Evolutionary conservation across 2,797 vertebrate genomes (phyloP).

Genomic region (Eupleurogrammus muticus): DNA sequence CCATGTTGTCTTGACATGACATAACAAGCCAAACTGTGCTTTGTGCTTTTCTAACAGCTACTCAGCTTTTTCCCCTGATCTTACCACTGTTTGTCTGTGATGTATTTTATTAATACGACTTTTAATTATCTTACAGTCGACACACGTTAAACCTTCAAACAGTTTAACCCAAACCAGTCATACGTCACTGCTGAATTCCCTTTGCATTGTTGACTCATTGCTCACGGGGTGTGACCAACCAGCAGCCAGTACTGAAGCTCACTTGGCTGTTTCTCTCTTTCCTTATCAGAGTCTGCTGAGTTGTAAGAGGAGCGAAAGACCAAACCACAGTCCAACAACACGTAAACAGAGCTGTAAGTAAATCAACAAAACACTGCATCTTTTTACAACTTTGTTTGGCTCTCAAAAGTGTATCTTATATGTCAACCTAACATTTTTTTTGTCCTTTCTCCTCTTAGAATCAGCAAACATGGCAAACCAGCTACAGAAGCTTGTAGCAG

Average conservation of each 20-base stretch:
- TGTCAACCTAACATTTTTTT: neutral
- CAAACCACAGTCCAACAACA: conserved; percentile 44
- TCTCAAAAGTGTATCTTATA: neutral
- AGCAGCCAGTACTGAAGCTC: conserved; percentile 49
- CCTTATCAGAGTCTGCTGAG: conserved; percentile 67
- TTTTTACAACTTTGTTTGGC: neutral
- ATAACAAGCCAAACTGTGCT: neutral
- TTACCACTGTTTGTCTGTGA: too few species aligned
- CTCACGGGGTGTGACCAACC: conserved; percentile 72
- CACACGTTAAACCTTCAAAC: neutral
- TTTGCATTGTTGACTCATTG: conserved; percentile 63
- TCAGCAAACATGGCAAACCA: conserved; percentile 70
- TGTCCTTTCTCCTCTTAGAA: conserved; percentile 18
- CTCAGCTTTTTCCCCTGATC: neutral
- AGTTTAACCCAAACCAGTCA: conserved; percentile 4
- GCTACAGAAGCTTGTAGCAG: conserved; percentile 78
- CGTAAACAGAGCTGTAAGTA: conserved; percentile 60
- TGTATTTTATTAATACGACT: neutral
- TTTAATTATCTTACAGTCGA: neutral
- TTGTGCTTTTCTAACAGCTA: neutral
- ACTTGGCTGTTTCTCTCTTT: conserved; percentile 63
- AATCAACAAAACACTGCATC: neutral
- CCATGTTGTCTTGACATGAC: conserved; percentile 9
- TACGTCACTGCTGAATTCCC: conserved; percentile 37
- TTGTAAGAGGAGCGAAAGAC: conserved; percentile 44